Percentiles rank a stretch among this genome's conserved stretches.
These are phyloP conservation scores for Motacilla tschutschensis DNA, from an alignment of 2,113 vertebrate species.

Conservation along the genomic window DNA sequence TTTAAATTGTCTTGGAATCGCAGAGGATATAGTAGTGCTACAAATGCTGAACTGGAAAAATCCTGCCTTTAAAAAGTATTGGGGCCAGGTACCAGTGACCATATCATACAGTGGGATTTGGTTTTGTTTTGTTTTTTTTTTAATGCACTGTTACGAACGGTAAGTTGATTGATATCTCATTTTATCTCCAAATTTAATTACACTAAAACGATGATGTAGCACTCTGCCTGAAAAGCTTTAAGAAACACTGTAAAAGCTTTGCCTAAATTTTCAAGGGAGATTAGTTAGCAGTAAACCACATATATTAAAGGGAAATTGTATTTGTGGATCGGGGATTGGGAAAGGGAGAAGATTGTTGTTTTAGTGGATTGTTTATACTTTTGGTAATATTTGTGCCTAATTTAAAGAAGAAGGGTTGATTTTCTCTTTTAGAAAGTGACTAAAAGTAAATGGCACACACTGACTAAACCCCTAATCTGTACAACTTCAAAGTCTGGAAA, in stretches of 20 bases:
- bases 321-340: not conserved
- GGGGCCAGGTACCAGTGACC: not conserved
- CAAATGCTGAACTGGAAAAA: not conserved
- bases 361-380: not conserved
- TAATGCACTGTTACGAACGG: not conserved
- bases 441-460: not conserved
- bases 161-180: not conserved
- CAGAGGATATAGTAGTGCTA: not conserved
- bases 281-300: not conserved
- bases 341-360: not conserved
- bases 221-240: not conserved
- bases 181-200: not conserved
- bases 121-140: not conserved
- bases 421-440: not conserved
- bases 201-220: not conserved
- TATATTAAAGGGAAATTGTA: not conserved
- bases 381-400: not conserved
- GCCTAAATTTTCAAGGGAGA: not conserved
- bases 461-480: not conserved
- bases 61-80: not conserved
- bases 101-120: accelerated
- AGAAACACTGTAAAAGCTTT: not conserved
- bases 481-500: conserved; percentile 47
- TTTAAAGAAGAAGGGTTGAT: not conserved
- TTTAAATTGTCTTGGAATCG: not conserved